Conservation (phyloP, 2,888 invertebrate genomes). For the Drosophila hawaiiensis region DNA sequence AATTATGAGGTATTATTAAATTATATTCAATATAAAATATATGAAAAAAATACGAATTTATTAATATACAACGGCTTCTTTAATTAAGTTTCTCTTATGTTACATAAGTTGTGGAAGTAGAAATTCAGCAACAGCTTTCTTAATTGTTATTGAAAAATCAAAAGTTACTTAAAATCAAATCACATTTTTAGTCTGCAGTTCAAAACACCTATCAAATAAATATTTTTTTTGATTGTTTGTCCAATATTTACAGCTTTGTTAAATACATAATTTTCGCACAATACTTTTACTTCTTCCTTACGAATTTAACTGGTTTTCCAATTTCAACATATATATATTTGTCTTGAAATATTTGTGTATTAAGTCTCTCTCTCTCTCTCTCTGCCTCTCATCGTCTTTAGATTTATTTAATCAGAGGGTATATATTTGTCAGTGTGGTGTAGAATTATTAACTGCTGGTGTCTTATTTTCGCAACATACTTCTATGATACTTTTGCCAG, state of each 20-base stretch:
- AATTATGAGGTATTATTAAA: background rate
- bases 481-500: constrained; percentile 57
- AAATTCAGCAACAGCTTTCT: background rate
- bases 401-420: constrained; percentile 13
- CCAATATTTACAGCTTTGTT: background rate
- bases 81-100: background rate
- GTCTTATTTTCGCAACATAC: constrained; percentile 55
- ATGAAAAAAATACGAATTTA: background rate
- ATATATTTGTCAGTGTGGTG: constrained; percentile 4
- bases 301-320: background rate
- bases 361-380: too few relatives aligned
- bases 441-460: background rate
- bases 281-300: background rate
- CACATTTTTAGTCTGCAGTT: background rate
- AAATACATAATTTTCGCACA: background rate
- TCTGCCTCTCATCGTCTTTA: background rate
- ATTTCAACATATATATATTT: background rate
- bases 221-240: background rate
- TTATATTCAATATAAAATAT: background rate
- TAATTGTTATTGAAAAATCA: background rate
- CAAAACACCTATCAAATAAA: background rate
- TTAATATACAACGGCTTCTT: background rate
- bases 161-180: background rate
- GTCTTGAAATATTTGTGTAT: background rate
- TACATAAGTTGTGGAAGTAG: background rate